Base-by-base conservation (phyloP, 2,888 invertebrate species). In the Yponomeuta sedellus region DNA sequence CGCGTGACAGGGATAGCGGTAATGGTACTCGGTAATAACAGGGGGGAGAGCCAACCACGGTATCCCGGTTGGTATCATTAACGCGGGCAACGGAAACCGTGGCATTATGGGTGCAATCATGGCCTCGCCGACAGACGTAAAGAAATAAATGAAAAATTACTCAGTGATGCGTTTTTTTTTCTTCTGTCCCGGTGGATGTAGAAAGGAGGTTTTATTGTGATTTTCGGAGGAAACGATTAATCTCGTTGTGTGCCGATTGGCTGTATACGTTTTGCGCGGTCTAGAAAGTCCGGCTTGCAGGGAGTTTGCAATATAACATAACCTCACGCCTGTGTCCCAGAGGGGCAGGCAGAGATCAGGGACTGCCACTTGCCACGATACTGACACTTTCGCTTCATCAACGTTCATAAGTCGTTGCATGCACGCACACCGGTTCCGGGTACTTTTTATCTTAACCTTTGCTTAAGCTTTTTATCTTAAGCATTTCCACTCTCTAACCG, bases 1-100 rank as follows among this genome's bases (percentile, higher is more conserved):
- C 73, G 89, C 79, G 83, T 73, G 85, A 90, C 81, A 66, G 87
- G 81, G 90, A 88, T 70, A 77, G 80, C 79, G 71, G 83, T 85
- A 86, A 86, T 89, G 22, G 63, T 52, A 25, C 59, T 3, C 12
- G 16, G 57, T 66, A 66, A 66, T 66, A 61, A 63, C 66, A 62
- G 66, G 10, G 22, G 19, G 59, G 16, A 6, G 40, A 6, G 19
- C 40, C 65, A 39, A 40, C 58, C 59, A 20, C 65, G 39, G 65
- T 39, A 25, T 39, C 57, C 58, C 61, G 56, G 40, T 28, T 19
- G 61, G 61, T 67, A 65, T 68, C 68, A 68, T 68, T 68, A 68
- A 52, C 64, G 68, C 68, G 65, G 64, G 61, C 68, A 61, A 81
- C 84, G 85, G 86, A 86, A 87, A 85, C 82, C 79, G 73, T 73